Evolutionary conservation across 2,888 invertebrate genomes (phyloP), one percentile per base, ranked within the genome.

Genomic region (Agrotis ipsilon): DNA sequence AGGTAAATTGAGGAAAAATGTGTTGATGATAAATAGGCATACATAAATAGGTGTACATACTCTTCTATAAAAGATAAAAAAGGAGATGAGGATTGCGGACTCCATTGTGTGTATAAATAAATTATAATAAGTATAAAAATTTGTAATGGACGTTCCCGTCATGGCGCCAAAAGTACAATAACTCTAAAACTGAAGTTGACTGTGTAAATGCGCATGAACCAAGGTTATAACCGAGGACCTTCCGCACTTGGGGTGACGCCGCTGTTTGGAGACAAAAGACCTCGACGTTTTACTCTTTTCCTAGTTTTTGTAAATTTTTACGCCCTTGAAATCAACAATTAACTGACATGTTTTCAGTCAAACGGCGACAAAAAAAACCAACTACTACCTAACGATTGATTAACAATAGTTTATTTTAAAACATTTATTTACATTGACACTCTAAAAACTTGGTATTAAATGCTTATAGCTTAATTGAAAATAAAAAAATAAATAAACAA

Each of bases 241-340:
- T 94, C 94, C 93, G 94, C 90, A 83, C 87, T 88, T 88, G 86
- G 88, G 89, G 90, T 92, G 92, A 93, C 93, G 89, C 87, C 85
- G 87, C 85, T 85, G 83, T 91, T 93, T 89, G 90, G 90, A 89
- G 90, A 93, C 91, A 93, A 89, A 87, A 93, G 93, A 90, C 93
- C 91, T 92, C 92, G 89, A 85, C 85, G 86, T 83, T 87, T 76
- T 85, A 88, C 88, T 92, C 89, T 93, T 94, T 95, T 94, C 94
- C 94, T 94, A 93, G 91, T 94, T 93, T 90, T 91, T 91, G 89
- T 91, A 88, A 92, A 92, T 88, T 89, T 88, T 90, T 89, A 88
- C 85, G 93, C 91, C 95, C 94, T 94, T 94, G 94, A 89, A 87
- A 84, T 85, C 77, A 86, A 89, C 87, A 88, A 86, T 87, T 86